Evolutionary conservation across 1,140 invertebrate species (phyloP), one percentile per base, ranked within the genome.

Genomic region (Mactra quadrangularis): DNA sequence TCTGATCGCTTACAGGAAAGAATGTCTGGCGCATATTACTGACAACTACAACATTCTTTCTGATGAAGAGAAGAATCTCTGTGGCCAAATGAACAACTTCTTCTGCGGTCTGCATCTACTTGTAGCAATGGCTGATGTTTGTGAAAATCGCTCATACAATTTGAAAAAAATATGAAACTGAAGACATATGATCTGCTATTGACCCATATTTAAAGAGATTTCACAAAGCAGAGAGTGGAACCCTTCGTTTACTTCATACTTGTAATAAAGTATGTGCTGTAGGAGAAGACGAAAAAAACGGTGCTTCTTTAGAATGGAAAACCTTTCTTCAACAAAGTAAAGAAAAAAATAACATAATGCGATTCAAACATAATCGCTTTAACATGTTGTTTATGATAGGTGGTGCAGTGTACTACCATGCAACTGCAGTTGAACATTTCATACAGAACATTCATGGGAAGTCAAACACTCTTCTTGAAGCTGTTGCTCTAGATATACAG

Each of bases 201-300:
- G 31, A 47, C 1, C 50, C 33, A 17, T 17, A 70, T 29, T 31
- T 57, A 52, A 70, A 27, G 29, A 41, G 53, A 25, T 72, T 33
- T 25, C 71, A 55, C 31, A 59, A 53, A 27, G 52, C 9, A 7
- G 78, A 85, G 62, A 62, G 76, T 75, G 83, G 38, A 17, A n/a
- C n/a, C 15, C 7, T 82, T 11, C 4, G 78, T 31, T 47, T 85
- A 17, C 9, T 85, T 3, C 27, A 78, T 41, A 76, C 62, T 17
- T 27, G 31, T 19, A 60, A 47, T 38, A 76, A 85, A 47, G 47
- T 53, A 19, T 72, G 74, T 72, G 59, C 77, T 13, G 57, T 59
- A 31, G 62, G 78, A 0, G 68, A 45, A n/a, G 83, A 85, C 75
- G 78, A 81, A 55, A 85, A 85, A 35, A 85, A 62, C 60, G 72